These are phyloP conservation scores for Orestias chungarensis DNA, from an alignment of 2,797 vertebrate genomes.

Conservation along the genomic window DNA sequence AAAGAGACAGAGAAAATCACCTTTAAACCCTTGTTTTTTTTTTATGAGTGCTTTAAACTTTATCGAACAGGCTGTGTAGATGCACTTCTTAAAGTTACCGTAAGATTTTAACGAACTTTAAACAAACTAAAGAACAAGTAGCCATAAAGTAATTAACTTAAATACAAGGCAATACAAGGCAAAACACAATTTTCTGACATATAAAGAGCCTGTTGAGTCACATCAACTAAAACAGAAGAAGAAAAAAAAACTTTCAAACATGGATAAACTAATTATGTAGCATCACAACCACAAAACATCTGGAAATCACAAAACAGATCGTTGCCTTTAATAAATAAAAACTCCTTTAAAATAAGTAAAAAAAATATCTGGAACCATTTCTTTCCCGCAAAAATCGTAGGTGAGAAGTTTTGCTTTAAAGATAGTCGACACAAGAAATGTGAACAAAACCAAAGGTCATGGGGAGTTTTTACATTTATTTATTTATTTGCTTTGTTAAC, in stretches of 20 bases:
- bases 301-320: background rate
- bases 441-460: too few relatives aligned
- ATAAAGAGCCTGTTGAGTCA: background rate
- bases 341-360: too few relatives aligned
- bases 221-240: background rate
- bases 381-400: too few relatives aligned
- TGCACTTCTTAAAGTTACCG: background rate
- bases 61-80: background rate
- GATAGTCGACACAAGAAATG: background rate
- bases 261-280: too few relatives aligned
- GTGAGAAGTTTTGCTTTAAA: background rate
- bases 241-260: too few relatives aligned
- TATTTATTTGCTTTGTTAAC: too few relatives aligned
- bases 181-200: background rate
- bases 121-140: background rate
- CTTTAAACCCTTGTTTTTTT: background rate
- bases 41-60: background rate
- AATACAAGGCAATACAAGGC: background rate
- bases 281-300: too few relatives aligned
- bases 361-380: too few relatives aligned
- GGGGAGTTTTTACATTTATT: too few relatives aligned
- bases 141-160: background rate
- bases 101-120: background rate
- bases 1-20: conserved; percentile 6
- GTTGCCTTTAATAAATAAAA: background rate